A percentile compares a stretch with the other conserved stretches of the same genome.
These are phyloP conservation scores for Drosophila lacicola DNA, from an alignment of 2,888 invertebrate genomes.

Conservation along the genomic window DNA sequence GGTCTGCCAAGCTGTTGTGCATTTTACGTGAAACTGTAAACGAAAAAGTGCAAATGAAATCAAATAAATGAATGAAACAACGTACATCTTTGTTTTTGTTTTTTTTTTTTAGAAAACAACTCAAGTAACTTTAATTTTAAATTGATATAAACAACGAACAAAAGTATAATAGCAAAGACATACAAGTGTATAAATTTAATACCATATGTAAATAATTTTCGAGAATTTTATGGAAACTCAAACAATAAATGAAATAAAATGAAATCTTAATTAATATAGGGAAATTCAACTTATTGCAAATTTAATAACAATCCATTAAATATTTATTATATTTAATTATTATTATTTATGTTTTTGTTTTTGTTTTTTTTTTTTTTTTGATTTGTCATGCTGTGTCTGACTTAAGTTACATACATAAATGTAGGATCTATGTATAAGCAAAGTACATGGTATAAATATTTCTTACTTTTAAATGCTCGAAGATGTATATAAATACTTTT, in stretches of 20 bases:
- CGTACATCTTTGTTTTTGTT: neutral
- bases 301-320: conserved; percentile 41
- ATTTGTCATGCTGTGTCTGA: conserved; percentile 21
- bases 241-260: neutral
- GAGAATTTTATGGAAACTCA: conserved; percentile 20
- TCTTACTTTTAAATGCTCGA: conserved; percentile 42
- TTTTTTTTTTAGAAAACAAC: conserved; percentile 25
- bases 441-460: conserved; percentile 26
- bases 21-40: conserved; percentile 69
- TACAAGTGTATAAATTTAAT: conserved; percentile 28
- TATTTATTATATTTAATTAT: conserved; percentile 1
- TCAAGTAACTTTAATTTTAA: conserved; percentile 31
- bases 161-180: conserved; percentile 19
- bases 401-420: conserved; percentile 21
- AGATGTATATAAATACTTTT: conserved; percentile 49
- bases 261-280: neutral
- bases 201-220: conserved; percentile 35
- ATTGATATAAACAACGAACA: conserved; percentile 31
- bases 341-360: neutral
- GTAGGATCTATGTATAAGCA: conserved; percentile 28
- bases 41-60: conserved; percentile 36
- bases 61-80: conserved; percentile 35
- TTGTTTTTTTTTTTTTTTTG: conserved; percentile 1
- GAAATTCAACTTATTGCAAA: conserved; percentile 29
- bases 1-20: conserved; percentile 64